Percentiles rank a stretch among this genome's conserved stretches.
phyloP scores from a whole-genome alignment of 2,797 vertebrate species.

The Micropoecilia bifurca region DNA sequence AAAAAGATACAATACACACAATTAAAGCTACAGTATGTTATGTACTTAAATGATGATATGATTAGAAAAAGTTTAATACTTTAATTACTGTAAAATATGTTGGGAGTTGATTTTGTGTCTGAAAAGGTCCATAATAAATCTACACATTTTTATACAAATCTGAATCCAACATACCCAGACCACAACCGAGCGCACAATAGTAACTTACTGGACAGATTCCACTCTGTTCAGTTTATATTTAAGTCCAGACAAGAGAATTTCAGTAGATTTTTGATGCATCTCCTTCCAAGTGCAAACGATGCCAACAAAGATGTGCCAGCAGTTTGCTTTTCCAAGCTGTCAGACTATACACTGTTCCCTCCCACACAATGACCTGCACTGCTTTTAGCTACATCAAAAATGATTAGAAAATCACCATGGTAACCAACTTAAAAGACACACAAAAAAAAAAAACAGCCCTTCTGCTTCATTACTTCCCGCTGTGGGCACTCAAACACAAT shows the following conservation, averaged over 20 bases:
- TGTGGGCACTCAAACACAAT: slow-evolving; percentile 5
- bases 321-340: slow-evolving; percentile 37
- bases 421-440: slow-evolving; percentile 9
- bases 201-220: slow-evolving; percentile 11
- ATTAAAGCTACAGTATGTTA: neutral
- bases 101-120: neutral
- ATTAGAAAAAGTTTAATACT: neutral
- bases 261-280: slow-evolving; percentile 46
- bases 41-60: neutral
- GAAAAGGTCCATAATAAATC: neutral
- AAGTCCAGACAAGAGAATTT: slow-evolving; percentile 50
- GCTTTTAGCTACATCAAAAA: slow-evolving; percentile 38
- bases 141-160: neutral
- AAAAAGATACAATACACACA: neutral
- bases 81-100: neutral
- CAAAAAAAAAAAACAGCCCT: slow-evolving; percentile 10
- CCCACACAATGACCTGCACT: slow-evolving; percentile 35
- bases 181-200: neutral
- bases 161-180: neutral
- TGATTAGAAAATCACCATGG: slow-evolving; percentile 36
- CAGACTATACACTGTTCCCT: slow-evolving; percentile 7
- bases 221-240: slow-evolving; percentile 14
- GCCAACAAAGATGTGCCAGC: slow-evolving; percentile 39
- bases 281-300: slow-evolving; percentile 39
- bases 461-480: slow-evolving; percentile 25